Evolutionary conservation across 2,888 invertebrate species (phyloP), one percentile per base, ranked within the genome.

Genomic region (Drosophila neonasuta): DNA sequence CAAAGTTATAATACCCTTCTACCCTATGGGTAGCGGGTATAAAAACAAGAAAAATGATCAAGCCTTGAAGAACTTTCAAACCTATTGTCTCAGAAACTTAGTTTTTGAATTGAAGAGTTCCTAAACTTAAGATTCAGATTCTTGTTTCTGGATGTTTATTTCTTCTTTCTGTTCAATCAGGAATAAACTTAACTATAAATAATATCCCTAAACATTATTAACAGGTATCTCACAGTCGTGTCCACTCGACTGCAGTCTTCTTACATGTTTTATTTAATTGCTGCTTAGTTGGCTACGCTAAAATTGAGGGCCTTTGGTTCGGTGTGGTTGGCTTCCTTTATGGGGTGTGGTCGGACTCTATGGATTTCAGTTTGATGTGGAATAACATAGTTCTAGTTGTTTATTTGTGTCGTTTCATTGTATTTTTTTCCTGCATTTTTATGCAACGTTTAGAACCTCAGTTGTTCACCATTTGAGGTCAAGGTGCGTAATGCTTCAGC

Each of bases 401-500:
- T 20, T 44, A 6, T 36, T n/a, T 36, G 6, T 24, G 24, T 24
- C 24, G 24, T 24, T 24, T 24, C 6, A 2, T 17, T 17, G 36
- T n/a, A n/a, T 36, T 36, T 29, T 24, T 52, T 30, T 42, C 10
- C 58, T 59, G 63, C 63, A 66, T 51, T 72, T 59, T 60, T 17
- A 32, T 65, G 45, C 56, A 48, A 6, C n/a, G 41, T 15, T 32
- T 41, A 24, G 13, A 24, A 6, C 4, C 45, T 24, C 15, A 42
- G 32, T 61, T 42, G 24, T 57, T 39, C 3, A 52, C 60, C 24
- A 24, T 76, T 79, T 73, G 74, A 56, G 77, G 85, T 80, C 80
- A 85, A 74, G 85, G 68, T 45, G 34, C 30, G 48, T 34, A 65
- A 59, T 55, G 76, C 54, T 64, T 78, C 56, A 69, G 69, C 64